A percentile compares a stretch with the other conserved stretches of the same genome.
phyloP scores from a whole-genome alignment of 2,888 invertebrate genomes.

The Micropterix aruncella region DNA sequence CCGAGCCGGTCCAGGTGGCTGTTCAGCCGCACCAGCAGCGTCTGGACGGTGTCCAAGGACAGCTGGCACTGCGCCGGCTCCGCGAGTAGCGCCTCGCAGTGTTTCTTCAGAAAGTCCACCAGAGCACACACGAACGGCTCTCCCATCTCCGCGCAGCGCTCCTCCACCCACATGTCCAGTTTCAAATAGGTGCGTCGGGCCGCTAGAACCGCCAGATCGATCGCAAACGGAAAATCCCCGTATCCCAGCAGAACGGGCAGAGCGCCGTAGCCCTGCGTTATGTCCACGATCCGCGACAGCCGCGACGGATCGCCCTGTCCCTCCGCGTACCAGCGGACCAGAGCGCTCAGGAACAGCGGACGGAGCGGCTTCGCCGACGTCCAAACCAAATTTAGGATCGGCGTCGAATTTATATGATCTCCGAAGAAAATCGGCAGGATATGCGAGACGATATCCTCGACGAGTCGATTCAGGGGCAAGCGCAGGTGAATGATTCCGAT shows the following conservation, averaged over 20 bases:
- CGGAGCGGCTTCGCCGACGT: conserved; percentile 65
- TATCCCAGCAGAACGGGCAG: conserved; percentile 69
- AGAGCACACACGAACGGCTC: conserved; percentile 59
- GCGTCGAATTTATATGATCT: conserved; percentile 79
- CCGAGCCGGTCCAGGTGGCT: conserved; percentile 59
- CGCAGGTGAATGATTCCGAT: conserved; percentile 66
- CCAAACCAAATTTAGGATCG: conserved; percentile 81
- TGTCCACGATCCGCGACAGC: conserved; percentile 74
- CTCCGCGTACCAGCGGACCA: conserved; percentile 79
- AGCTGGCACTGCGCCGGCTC: conserved; percentile 68
- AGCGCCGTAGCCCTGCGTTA: conserved; percentile 75
- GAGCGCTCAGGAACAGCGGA: conserved; percentile 64
- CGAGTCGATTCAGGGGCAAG: conserved; percentile 48
- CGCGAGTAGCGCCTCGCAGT: conserved; percentile 58
- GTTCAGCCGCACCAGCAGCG: conserved; percentile 46
- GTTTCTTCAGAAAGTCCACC: conserved; percentile 59
- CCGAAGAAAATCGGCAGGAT: conserved; percentile 73
- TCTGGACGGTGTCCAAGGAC: conserved; percentile 64
- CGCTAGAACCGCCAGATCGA: conserved; percentile 84
- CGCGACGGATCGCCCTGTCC: conserved; percentile 75
- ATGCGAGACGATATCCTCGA: conserved; percentile 63
- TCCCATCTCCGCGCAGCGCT: conserved; percentile 80
- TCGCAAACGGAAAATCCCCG: conserved; percentile 64
- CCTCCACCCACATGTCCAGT: conserved; percentile 84
- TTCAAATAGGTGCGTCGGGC: conserved; percentile 83